Evolutionary conservation across 2,113 vertebrate genomes (phyloP).

Genomic region (Numenius arquata): DNA sequence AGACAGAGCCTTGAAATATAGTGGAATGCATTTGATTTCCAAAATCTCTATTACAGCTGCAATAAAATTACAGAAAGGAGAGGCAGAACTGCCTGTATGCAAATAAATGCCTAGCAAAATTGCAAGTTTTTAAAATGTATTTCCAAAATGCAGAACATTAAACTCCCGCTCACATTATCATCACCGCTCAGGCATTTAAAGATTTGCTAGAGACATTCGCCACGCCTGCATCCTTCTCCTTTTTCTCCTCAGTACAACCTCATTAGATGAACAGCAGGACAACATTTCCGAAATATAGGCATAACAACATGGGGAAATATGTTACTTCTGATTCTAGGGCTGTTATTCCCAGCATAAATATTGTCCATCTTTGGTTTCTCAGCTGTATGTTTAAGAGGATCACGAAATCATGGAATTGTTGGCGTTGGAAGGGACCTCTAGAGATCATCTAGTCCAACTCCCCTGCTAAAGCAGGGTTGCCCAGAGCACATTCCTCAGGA

Average conservation of each 20-base stretch:
- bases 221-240: neutral
- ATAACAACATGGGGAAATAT: neutral
- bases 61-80: conserved; percentile 6
- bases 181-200: neutral
- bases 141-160: conserved; percentile 36
- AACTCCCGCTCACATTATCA: neutral
- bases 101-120: conserved; percentile 10
- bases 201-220: neutral
- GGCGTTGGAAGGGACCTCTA: no score
- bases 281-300: neutral
- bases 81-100: neutral
- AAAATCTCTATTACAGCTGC: conserved; percentile 1
- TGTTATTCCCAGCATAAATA: neutral
- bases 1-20: neutral
- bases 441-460: no score
- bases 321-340: neutral
- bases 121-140: neutral
- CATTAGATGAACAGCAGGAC: conserved; percentile 21
- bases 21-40: neutral
- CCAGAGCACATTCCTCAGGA: no score
- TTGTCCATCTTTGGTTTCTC: neutral
- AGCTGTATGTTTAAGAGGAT: neutral
- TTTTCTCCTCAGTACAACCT: neutral
- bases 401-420: no score
- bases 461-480: no score